Conservation (phyloP, 2,113 vertebrate genomes). For the Mesembrinibis cayennensis region DNA sequence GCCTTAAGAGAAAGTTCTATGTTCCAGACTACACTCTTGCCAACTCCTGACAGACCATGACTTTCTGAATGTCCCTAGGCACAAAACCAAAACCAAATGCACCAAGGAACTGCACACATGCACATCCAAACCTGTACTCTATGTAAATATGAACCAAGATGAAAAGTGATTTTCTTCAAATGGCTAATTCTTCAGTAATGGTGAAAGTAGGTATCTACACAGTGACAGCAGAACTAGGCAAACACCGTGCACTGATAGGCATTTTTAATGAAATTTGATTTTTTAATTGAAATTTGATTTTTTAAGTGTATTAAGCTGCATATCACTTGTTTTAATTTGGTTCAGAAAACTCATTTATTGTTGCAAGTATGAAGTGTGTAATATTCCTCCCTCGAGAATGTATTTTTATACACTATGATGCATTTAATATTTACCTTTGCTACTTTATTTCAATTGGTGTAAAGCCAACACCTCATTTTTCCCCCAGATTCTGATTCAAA, state of each 20-base stretch:
- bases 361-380: neutral
- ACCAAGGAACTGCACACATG: neutral
- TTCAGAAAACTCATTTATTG: neutral
- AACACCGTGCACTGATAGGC: neutral
- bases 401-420: neutral
- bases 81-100: neutral
- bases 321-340: neutral
- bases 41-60: accelerated
- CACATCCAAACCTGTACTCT: neutral
- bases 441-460: neutral
- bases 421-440: neutral
- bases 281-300: neutral
- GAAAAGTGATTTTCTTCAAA: neutral
- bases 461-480: neutral
- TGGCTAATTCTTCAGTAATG: neutral
- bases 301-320: neutral
- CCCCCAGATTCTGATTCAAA: neutral
- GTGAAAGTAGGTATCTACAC: neutral
- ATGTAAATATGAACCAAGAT: neutral
- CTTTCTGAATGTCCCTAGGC: neutral
- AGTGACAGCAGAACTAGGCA: neutral
- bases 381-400: neutral
- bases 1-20: neutral
- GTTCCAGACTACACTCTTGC: neutral
- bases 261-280: neutral